Evolutionary conservation across 2,797 vertebrate species (phyloP).

Genomic region (Diplodus sargus): DNA sequence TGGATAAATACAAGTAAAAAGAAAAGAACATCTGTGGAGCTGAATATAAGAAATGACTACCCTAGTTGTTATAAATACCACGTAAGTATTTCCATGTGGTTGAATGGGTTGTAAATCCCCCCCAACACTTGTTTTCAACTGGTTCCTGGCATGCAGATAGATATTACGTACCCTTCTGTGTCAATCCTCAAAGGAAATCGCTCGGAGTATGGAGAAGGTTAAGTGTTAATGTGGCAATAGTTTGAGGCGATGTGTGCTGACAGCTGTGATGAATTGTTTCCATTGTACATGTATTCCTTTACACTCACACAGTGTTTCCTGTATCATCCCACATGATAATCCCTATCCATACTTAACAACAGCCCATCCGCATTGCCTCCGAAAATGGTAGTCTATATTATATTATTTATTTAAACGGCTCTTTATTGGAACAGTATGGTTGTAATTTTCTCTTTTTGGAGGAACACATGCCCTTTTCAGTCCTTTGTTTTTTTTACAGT

Average conservation of each 20-base stretch:
- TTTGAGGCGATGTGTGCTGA: conserved; percentile 60
- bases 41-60: conserved; percentile 4
- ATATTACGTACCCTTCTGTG: conserved; percentile 32
- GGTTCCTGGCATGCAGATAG: conserved; percentile 41
- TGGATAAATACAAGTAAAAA: not conserved
- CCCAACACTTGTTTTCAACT: conserved; percentile 29
- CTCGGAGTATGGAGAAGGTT: conserved; percentile 61
- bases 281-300: conserved; percentile 46
- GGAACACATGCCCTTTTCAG: conserved; percentile 22
- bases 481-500: conserved; percentile 36
- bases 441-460: conserved; percentile 32
- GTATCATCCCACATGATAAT: conserved; percentile 46
- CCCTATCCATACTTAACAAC: conserved; percentile 18
- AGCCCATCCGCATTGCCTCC: conserved; percentile 10
- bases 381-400: conserved; percentile 20
- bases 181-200: conserved; percentile 59
- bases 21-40: not conserved
- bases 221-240: conserved; percentile 69
- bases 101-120: conserved; percentile 18
- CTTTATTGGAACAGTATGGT: conserved; percentile 49
- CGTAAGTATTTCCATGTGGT: conserved; percentile 31
- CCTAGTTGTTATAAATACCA: conserved; percentile 8
- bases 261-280: conserved; percentile 70
- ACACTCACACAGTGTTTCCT: conserved; percentile 25
- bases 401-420: conserved; percentile 37